Conservation (phyloP, 2,888 invertebrate genomes). For the Ommatoiulus sabulosus region DNA sequence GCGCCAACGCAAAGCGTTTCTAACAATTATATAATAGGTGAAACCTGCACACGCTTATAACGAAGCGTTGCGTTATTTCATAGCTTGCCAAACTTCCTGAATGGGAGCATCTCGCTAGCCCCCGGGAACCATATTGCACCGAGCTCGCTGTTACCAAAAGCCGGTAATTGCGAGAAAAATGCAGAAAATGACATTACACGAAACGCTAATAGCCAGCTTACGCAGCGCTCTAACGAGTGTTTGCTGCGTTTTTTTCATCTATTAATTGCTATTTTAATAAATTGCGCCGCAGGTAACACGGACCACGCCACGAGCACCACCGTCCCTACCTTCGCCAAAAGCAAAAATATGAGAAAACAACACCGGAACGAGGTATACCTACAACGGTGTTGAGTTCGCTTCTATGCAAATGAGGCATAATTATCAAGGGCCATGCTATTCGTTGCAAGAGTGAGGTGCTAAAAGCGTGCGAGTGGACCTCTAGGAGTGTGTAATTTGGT, state of each 20-base stretch:
- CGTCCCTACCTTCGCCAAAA: not conserved
- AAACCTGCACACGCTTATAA: not conserved
- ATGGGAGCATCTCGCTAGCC: not conserved
- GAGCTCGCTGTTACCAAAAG: not conserved
- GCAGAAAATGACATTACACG: slow-evolving; percentile 5
- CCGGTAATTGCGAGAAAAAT: not conserved
- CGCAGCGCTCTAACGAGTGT: not conserved
- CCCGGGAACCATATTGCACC: not conserved
- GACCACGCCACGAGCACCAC: slow-evolving; percentile 28
- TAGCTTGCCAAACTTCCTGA: not conserved
- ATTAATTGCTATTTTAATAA: slow-evolving; percentile 34
- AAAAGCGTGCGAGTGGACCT: slow-evolving; percentile 34
- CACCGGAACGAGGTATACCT: not conserved
- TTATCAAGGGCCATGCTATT: not conserved
- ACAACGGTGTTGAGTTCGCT: not conserved
- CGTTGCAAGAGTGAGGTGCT: not conserved
- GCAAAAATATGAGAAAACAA: not conserved
- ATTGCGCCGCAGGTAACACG: not conserved
- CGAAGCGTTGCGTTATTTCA: not conserved
- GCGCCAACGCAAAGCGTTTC: too few relatives aligned
- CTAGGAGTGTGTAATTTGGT: slow-evolving; percentile 34
- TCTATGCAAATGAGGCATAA: not conserved
- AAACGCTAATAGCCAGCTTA: not conserved
- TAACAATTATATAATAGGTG: not conserved
- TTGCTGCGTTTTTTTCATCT: not conserved